Evolutionary conservation across 2,797 vertebrate species (phyloP), one percentile per base, ranked within the genome.

Genomic region (Hephaestus fuliginosus): DNA sequence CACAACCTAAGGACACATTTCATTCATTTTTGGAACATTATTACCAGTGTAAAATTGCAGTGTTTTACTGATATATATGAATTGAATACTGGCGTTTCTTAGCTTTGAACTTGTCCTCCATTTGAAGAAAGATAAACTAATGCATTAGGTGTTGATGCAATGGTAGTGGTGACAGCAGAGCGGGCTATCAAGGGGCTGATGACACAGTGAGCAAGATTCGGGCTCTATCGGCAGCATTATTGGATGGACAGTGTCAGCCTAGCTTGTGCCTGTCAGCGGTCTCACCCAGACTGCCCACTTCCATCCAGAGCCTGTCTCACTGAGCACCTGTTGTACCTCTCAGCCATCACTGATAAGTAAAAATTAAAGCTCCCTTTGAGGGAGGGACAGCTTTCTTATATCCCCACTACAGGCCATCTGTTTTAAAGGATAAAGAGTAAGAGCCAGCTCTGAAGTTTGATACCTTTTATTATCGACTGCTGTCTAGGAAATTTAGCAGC

Each of bases 321-420:
- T 55, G 39, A 74, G 60, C 25, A 80, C 57, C 80, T 81, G 69
- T 52, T 64, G 48, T 20, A 60, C 39, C 74, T 67, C 63, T 77
- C 68, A 68, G 30, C 60, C 81, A 11, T 44, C 67, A 72, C 64
- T 65, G 76, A 86, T 78, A 49, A 73, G 58, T 80, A 44, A 46
- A 88, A 85, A 84, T 85, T 74, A 74, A 83, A 83, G 73, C 70
- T 72, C 51, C 30, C 56, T 80, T 58, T 83, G 55, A 74, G 68
- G 70, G 53, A 78, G 52, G 43, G 51, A 73, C 44, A 15, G 39
- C 51, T 65, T 83, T 80, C 28, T 65, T 75, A 78, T 43, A 81
- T 61, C 43, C 62, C 62, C 64, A 70, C 65, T 52, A 44, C 60
- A 75, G 67, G 52, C 55, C 33, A 70, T 70, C 60, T 79, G 82